A percentile compares a stretch with the other conserved stretches of the same genome.
Evolutionary conservation across 2,888 invertebrate species (phyloP).

Genomic region (Galeruca laticollis): DNA sequence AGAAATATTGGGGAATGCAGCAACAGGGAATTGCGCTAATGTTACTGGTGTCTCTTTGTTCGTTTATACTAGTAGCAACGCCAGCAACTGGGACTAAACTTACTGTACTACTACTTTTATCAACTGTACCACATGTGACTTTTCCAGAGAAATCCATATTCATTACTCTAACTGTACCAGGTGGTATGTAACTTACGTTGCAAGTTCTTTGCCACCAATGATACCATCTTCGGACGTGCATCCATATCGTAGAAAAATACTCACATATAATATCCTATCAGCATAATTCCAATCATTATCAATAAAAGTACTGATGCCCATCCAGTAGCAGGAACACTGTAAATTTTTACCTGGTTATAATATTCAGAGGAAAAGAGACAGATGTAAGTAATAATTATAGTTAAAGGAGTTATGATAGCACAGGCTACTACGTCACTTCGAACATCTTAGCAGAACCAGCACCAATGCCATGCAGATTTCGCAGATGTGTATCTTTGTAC

Average conservation of each 20-base stretch:
- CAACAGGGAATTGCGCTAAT: neutral
- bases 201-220: constrained; percentile 71
- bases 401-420: constrained; percentile 71
- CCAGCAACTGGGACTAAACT: neutral
- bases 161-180: constrained; percentile 20
- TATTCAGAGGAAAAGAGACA: constrained; percentile 69
- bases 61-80: neutral
- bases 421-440: constrained; percentile 71
- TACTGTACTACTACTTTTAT: neutral
- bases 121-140: neutral
- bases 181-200: constrained; percentile 63
- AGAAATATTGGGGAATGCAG: no score
- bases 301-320: constrained; percentile 68
- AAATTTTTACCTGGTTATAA: constrained; percentile 67
- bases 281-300: constrained; percentile 67
- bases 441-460: constrained; percentile 59
- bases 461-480: constrained; percentile 74
- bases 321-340: constrained; percentile 66
- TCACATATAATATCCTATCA: constrained; percentile 70
- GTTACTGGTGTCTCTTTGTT: neutral
- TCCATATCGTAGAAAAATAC: constrained; percentile 67
- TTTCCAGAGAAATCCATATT: neutral
- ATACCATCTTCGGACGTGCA: constrained; percentile 69
- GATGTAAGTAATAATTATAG: constrained; percentile 68
- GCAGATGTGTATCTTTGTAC: constrained; percentile 73